Evolutionary conservation across 2,797 vertebrate species (phyloP).

Genomic region (Pseudomugil gertrudae): DNA sequence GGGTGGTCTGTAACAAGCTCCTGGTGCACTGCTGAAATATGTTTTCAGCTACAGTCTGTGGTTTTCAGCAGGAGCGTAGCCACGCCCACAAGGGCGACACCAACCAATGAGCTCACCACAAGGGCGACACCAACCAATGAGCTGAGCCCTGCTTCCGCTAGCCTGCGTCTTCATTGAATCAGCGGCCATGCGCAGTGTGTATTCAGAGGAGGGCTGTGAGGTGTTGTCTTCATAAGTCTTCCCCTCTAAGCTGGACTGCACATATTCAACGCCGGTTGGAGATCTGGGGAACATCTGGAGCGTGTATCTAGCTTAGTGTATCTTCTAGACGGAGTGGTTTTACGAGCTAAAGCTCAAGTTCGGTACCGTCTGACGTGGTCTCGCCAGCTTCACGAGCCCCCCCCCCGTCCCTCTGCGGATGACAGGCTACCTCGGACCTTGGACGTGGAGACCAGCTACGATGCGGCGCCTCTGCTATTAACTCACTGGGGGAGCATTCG

Average conservation of each 20-base stretch:
- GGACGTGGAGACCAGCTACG: conserved; percentile 56
- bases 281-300: conserved; percentile 25
- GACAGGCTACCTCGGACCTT: conserved; percentile 34
- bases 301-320: too few species aligned
- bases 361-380: conserved; percentile 3
- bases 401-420: conserved; percentile 13
- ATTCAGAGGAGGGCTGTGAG: conserved; percentile 60
- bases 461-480: conserved; percentile 69
- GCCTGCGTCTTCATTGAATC: conserved; percentile 63
- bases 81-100: conserved; percentile 31
- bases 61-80: conserved; percentile 36
- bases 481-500: conserved; percentile 17
- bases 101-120: conserved; percentile 58
- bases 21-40: conserved; percentile 18
- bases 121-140: conserved; percentile 51
- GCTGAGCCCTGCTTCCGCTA: conserved; percentile 8
- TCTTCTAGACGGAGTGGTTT: not conserved
- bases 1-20: not conserved
- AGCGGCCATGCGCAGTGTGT: conserved; percentile 73
- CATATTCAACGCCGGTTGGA: conserved; percentile 24
- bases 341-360: conserved; percentile 16
- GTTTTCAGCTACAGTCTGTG: too few species aligned
- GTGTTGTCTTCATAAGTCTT: conserved; percentile 62
- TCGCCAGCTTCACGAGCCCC: conserved; percentile 1
- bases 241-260: conserved; percentile 27